Conservation (phyloP, 2,888 invertebrate species). For the Stictocephala bisonia region DNA sequence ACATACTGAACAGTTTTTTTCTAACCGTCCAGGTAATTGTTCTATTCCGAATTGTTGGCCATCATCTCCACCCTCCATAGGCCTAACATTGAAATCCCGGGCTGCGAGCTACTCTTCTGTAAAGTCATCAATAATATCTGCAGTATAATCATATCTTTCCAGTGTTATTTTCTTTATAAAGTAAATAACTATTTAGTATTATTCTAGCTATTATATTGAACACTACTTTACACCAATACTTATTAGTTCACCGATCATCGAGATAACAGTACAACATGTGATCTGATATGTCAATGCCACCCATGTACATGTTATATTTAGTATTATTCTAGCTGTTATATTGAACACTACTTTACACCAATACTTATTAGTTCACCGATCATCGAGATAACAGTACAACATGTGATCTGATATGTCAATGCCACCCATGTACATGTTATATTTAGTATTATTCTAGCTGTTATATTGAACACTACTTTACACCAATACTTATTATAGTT, state of each 20-base stretch:
- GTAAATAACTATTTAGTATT: constrained; percentile 8
- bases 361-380: too few relatives aligned
- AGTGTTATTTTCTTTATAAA: constrained; percentile 28
- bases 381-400: too few relatives aligned
- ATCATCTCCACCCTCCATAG: constrained; percentile 11
- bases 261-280: constrained; percentile 34
- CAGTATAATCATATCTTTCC: constrained; percentile 7
- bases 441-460: too few relatives aligned
- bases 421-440: too few relatives aligned
- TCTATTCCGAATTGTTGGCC: constrained; percentile 14
- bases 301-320: constrained; percentile 37
- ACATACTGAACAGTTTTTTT: constrained; percentile 21
- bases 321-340: too few relatives aligned
- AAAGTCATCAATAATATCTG: constrained; percentile 9
- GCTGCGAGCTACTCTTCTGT: constrained; percentile 10
- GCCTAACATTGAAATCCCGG: not conserved
- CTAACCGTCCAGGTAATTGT: constrained; percentile 16
- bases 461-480: too few relatives aligned
- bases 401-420: too few relatives aligned
- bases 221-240: constrained; percentile 37
- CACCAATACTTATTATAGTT: too few relatives aligned
- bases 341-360: too few relatives aligned
- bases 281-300: constrained; percentile 27
- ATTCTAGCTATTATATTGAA: constrained; percentile 28
- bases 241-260: constrained; percentile 2